A percentile compares a stretch with the other conserved stretches of the same genome.
phyloP scores from a whole-genome alignment of 1,140 invertebrate species.

The Copidosoma floridanum region DNA sequence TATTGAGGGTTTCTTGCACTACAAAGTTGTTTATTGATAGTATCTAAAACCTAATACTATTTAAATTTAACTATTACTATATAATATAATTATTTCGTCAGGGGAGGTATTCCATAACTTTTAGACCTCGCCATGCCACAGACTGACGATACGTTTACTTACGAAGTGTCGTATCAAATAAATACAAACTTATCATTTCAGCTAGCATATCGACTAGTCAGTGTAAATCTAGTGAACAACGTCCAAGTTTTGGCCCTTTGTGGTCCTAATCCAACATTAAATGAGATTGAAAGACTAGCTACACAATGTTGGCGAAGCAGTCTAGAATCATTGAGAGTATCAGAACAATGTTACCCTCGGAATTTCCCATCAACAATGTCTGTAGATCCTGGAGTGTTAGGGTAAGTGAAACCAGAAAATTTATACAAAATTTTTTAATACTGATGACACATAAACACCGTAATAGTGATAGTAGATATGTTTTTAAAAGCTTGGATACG shows the following conservation, averaged over 20 bases:
- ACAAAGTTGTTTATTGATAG: too few species aligned
- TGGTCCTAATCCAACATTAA: slow-evolving; percentile 71
- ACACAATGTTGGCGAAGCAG: slow-evolving; percentile 71
- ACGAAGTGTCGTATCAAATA: too few species aligned
- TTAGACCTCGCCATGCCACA: too few species aligned
- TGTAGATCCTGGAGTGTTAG: slow-evolving; percentile 66
- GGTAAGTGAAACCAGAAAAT: slow-evolving; percentile 52
- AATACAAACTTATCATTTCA: slow-evolving; percentile 54
- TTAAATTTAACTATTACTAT: too few species aligned
- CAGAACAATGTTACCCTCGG: slow-evolving; percentile 62
- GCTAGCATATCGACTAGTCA: slow-evolving; percentile 78
- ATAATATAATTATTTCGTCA: too few species aligned
- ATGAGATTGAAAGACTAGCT: slow-evolving; percentile 71
- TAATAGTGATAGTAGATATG: too few species aligned
- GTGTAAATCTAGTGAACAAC: slow-evolving; percentile 70
- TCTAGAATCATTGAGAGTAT: slow-evolving; percentile 65
- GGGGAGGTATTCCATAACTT: too few species aligned
- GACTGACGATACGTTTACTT: too few species aligned
- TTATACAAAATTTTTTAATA: neutral
- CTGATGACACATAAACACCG: slow-evolving; percentile 2
- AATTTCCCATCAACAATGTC: slow-evolving; percentile 64
- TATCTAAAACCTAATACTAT: too few species aligned
- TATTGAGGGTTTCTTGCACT: too few species aligned
- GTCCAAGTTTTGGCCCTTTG: slow-evolving; percentile 76
- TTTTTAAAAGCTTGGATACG: too few species aligned